A percentile compares a stretch with the other conserved stretches of the same genome.
Conservation (phyloP, 2,797 vertebrate species). For the Sciaenops ocellatus region DNA sequence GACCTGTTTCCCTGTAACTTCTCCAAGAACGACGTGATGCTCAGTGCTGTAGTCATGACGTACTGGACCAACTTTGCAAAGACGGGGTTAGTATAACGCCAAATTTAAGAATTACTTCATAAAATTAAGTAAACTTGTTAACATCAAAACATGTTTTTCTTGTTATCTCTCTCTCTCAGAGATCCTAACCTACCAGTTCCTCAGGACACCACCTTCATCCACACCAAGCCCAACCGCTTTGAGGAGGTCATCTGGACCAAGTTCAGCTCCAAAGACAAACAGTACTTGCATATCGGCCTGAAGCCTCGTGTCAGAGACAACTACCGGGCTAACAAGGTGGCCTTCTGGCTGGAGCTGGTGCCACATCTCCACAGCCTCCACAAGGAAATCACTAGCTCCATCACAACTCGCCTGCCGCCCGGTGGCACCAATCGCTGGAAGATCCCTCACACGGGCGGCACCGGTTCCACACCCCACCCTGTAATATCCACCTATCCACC, state of each 20-base stretch:
- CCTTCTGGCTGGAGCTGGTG: slow-evolving; percentile 97
- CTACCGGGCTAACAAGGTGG: slow-evolving; percentile 97
- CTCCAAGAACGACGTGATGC: slow-evolving; percentile 98
- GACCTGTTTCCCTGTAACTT: slow-evolving; percentile 99
- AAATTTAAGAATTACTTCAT: not conserved
- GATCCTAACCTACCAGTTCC: slow-evolving; percentile 95
- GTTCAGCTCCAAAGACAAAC: slow-evolving; percentile 97
- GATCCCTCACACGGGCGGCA: slow-evolving; percentile 56
- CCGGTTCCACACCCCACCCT: slow-evolving; percentile 79
- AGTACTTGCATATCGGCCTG: slow-evolving; percentile 95
- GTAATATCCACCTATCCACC: slow-evolving; percentile 83
- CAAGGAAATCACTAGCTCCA: slow-evolving; percentile 81
- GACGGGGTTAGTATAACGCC: slow-evolving; percentile 86
- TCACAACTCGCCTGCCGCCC: slow-evolving; percentile 86
- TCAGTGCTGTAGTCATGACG: slow-evolving; percentile 97
- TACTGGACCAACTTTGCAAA: slow-evolving; percentile 99
- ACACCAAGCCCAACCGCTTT: slow-evolving; percentile 97
- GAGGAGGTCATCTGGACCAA: slow-evolving; percentile 98
- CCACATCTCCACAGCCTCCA: slow-evolving; percentile 93
- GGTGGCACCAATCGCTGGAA: slow-evolving; percentile 76
- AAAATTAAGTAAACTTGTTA: not conserved
- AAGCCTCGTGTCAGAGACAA: slow-evolving; percentile 95
- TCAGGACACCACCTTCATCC: slow-evolving; percentile 97
- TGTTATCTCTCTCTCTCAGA: slow-evolving; percentile 72
- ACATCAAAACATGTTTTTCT: not conserved